Conservation (phyloP, 2,888 invertebrate genomes). For the Dendrolimus pini region DNA sequence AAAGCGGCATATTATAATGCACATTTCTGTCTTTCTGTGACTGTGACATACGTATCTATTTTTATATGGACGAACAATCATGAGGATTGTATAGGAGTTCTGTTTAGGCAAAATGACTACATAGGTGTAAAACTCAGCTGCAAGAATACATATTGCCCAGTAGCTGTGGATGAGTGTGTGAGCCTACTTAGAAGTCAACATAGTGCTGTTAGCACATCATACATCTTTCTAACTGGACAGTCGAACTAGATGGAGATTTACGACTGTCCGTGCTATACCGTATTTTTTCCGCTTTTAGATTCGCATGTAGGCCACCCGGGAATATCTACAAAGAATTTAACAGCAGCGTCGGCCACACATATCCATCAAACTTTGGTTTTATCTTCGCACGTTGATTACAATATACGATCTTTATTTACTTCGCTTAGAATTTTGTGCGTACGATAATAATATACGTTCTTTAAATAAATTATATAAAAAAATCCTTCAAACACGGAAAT, state of each 20-base stretch:
- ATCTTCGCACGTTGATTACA: not conserved
- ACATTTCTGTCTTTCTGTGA: no score
- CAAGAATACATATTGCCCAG: not conserved
- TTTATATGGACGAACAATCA: no score
- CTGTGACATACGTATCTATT: no score
- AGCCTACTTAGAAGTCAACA: not conserved
- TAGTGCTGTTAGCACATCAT: slow-evolving; percentile 6
- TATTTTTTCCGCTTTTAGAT: not conserved
- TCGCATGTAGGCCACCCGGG: not conserved
- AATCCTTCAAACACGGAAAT: no score
- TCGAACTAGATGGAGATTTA: slow-evolving; percentile 19
- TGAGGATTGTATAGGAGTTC: no score
- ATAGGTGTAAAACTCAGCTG: not conserved
- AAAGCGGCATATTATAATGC: no score
- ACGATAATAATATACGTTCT: no score
- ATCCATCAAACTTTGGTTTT: not conserved
- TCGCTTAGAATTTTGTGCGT: no score
- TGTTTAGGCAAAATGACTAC: not conserved
- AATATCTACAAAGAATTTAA: not conserved
- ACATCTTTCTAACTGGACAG: slow-evolving; percentile 11
- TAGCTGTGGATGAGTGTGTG: no score
- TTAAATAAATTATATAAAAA: no score
- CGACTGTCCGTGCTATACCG: not conserved
- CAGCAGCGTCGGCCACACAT: not conserved
- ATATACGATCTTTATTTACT: not conserved